Base-by-base conservation (phyloP, 2,888 invertebrate genomes). In the Pristionchus arcanus region DNA sequence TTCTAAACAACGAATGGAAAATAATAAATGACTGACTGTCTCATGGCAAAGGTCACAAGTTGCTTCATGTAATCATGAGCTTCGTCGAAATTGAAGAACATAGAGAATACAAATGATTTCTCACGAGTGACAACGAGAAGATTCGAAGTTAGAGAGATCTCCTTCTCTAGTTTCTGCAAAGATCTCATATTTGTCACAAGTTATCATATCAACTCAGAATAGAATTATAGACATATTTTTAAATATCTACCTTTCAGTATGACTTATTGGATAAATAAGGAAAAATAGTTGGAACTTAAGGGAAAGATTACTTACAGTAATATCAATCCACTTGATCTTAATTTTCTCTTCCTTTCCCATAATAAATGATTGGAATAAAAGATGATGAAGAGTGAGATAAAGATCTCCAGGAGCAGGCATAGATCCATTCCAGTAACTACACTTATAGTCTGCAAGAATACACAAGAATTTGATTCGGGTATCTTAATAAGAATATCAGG, bases 351-450 rank as follows among this genome's bases (percentile, higher is more conserved):
- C 98, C 90, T 97, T 97, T 16, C 98, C 98, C 96, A 99, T 96
- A 95, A 99, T 97, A 95, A 97, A 98, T 0, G 98, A 97, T 95
- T 98, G 97, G 96, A 99, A 99, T 95, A 98, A 98, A 95, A 98
- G 96, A 95, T 98, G 98, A 95, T 98, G 98, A 63, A 99, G 97
- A 34, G 98, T 98, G n/a, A 99, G 96, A 95, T 98, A 99, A 95
- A 99, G 96, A 97, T 98, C 98, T 59, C 99, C 99, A 96, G 98
- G 98, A n/a, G 97, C 96, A 0, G 98, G 98, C 93, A 99, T 96
- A 95, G 97, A 97, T 63, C 97, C 97, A 96, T 98, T 98, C 97
- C 98, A 97, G 95, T 97, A 98, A 95, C 98, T 98, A 95, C 95
- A 96, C 19, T 96, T 96, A 93, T 96, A 96, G 93, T 96, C 96